A percentile compares a stretch with the other conserved stretches of the same genome.
Evolutionary conservation across 1,140 invertebrate genomes (phyloP).

Genomic region (Matsumurasca onukii): DNA sequence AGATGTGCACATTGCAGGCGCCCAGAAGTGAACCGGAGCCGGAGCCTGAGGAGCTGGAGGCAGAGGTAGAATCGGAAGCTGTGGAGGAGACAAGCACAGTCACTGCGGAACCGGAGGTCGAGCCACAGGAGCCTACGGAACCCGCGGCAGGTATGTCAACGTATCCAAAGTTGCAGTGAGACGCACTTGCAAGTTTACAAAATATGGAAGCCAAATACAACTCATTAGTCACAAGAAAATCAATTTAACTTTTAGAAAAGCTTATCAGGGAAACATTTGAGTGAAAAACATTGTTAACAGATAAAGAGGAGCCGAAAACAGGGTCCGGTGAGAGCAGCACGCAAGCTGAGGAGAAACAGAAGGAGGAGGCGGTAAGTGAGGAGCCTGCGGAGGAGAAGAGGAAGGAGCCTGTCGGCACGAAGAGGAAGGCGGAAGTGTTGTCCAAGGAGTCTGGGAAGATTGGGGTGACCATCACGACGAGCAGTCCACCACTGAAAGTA

Average conservation of each 20-base stretch:
- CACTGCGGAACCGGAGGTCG: too few relatives aligned
- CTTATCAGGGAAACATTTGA: too few relatives aligned
- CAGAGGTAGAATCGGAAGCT: neutral
- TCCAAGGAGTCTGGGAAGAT: constrained; percentile 83
- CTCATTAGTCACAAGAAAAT: too few relatives aligned
- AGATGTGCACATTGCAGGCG: neutral
- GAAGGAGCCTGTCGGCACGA: constrained; percentile 58
- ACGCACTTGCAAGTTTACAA: too few relatives aligned
- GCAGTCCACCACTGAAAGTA: constrained; percentile 60
- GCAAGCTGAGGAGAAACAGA: constrained; percentile 22
- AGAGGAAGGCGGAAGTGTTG: constrained; percentile 81
- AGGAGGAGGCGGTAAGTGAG: constrained; percentile 45
- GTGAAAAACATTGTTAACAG: neutral
- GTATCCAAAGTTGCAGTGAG: too few relatives aligned
- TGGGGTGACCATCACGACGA: constrained; percentile 82
- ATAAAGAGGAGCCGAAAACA: neutral
- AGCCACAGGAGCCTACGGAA: too few relatives aligned
- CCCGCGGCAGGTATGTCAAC: too few relatives aligned
- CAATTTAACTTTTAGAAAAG: too few relatives aligned
- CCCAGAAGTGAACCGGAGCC: neutral
- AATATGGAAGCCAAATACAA: too few relatives aligned
- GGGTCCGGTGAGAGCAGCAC: neutral
- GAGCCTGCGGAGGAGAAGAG: constrained; percentile 48
- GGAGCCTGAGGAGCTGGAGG: neutral
- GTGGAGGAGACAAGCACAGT: too few relatives aligned